phyloP scores from a whole-genome alignment of 2,113 vertebrate genomes.

The Corythornis cristatus region DNA sequence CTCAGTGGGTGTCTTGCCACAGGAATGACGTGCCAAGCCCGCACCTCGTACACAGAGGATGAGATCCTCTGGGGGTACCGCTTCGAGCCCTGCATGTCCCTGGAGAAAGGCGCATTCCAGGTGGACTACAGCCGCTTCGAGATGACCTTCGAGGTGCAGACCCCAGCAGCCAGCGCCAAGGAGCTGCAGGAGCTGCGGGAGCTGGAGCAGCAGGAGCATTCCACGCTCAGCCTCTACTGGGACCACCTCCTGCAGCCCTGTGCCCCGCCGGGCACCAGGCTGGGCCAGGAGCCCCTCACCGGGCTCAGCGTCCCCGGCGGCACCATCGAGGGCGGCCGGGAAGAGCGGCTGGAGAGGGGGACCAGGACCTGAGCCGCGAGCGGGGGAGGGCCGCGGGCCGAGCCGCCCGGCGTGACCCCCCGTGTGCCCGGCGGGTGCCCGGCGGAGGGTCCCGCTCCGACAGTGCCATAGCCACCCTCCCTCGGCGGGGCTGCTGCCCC shows the following conservation, averaged over 20 bases:
- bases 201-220: constrained; percentile 47
- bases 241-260: constrained; percentile 47
- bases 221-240: constrained; percentile 58
- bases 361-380: neutral
- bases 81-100: constrained; percentile 84
- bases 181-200: constrained; percentile 61
- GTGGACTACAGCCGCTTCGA: constrained; percentile 83
- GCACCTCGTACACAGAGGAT: constrained; percentile 82
- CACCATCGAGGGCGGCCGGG: neutral
- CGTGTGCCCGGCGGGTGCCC: neutral
- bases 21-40: constrained; percentile 87
- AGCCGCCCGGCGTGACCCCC: too few relatives aligned
- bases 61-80: constrained; percentile 86
- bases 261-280: neutral
- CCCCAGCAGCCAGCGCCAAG: constrained; percentile 71
- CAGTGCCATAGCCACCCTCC: constrained; percentile 27
- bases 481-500: neutral
- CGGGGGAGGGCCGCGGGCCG: neutral
- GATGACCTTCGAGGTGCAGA: constrained; percentile 84
- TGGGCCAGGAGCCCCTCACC: neutral
- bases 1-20: rapidly evolving
- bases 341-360: neutral
- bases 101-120: constrained; percentile 83
- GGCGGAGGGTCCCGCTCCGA: neutral
- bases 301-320: neutral